A percentile compares a stretch with the other conserved stretches of the same genome.
These are phyloP conservation scores for Lasioglossum villosulum DNA, from an alignment of 2,888 invertebrate genomes.

Conservation along the genomic window DNA sequence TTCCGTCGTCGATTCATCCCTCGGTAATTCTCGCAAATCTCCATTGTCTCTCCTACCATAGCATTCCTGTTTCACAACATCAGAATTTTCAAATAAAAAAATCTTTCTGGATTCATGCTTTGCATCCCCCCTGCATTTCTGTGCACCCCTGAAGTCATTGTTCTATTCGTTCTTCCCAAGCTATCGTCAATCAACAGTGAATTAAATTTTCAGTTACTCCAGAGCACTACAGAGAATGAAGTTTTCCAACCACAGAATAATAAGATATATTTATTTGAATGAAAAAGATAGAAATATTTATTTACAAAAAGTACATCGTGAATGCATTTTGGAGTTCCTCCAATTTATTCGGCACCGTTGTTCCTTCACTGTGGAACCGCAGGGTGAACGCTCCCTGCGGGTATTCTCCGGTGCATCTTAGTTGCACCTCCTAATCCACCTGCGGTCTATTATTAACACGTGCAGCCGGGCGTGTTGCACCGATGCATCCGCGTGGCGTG, in stretches of 20 bases:
- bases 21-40: not conserved
- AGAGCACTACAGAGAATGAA: no score
- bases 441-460: constrained; percentile 10
- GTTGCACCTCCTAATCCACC: constrained; percentile 3
- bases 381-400: not conserved
- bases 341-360: not conserved
- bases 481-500: constrained; percentile 11
- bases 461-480: not conserved
- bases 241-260: not conserved
- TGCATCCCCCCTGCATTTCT: no score
- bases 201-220: no score
- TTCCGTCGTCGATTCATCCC: not conserved
- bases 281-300: not conserved
- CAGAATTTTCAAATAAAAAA: not conserved
- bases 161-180: no score
- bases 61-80: not conserved
- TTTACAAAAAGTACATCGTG: not conserved
- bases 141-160: no score
- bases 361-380: not conserved
- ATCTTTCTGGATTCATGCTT: no score
- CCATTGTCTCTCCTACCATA: not conserved
- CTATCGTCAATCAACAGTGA: no score
- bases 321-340: not conserved
- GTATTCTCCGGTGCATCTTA: constrained; percentile 7
- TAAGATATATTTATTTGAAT: no score